Conservation (phyloP, 2,113 vertebrate species). For the Bubo blakistoni region DNA sequence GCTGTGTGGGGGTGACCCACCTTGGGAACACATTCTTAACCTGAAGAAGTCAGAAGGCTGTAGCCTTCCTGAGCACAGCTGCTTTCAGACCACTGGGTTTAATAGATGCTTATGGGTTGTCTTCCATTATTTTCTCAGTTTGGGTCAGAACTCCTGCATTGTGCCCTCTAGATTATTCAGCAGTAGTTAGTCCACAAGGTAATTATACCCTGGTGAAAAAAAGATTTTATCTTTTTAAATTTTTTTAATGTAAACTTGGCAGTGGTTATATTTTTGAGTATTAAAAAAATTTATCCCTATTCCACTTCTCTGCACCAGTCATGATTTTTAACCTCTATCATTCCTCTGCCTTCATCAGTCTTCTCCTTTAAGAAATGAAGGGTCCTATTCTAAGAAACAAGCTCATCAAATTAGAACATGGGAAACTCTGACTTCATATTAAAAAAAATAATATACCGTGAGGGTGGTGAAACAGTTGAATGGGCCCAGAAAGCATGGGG, state of each 20-base stretch:
- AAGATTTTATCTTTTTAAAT: not conserved
- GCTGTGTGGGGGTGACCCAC: not conserved
- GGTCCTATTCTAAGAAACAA: not conserved
- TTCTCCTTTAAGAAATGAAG: not conserved
- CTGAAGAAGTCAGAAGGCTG: not conserved
- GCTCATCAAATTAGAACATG: not conserved
- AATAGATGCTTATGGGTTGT: not conserved
- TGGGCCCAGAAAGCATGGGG: not conserved
- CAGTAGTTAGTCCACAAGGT: not conserved
- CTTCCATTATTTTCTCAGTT: not conserved
- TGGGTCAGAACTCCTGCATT: not conserved
- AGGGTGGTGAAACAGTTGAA: not conserved
- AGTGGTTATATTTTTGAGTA: not conserved
- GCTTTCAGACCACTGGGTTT: not conserved
- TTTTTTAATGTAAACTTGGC: not conserved
- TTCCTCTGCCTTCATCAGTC: not conserved
- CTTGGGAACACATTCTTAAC: not conserved
- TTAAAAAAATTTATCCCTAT: not conserved
- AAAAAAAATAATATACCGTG: not conserved
- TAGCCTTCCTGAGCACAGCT: not conserved
- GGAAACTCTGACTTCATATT: not conserved
- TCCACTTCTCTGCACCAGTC: not conserved
- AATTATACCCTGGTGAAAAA: not conserved
- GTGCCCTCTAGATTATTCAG: not conserved
- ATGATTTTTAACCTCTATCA: not conserved